Base-by-base conservation (phyloP, 2,888 invertebrate genomes). In the Acleris sparsana region DNA sequence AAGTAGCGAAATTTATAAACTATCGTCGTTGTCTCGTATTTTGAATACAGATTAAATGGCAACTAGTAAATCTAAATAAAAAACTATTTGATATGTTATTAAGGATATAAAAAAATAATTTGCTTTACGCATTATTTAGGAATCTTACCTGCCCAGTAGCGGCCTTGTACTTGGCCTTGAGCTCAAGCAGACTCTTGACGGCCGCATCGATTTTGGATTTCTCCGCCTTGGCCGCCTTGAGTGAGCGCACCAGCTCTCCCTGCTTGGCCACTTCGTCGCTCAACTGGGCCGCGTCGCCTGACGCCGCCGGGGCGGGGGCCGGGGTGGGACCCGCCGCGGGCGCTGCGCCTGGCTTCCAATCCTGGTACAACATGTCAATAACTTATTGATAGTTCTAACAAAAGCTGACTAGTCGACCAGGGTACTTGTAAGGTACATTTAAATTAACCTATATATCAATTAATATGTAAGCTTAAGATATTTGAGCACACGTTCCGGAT, bases 131-230 rank as follows among this genome's bases (percentile, higher is more conserved):
- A 20, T 11, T 18, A 17, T 33, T 2, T 13, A 2, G 29, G 9
- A 13, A 44, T 9, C 67, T 68, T 29, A 86, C 88, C 76, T 86
- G 79, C 68, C 87, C 88, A 49, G 86, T 83, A 56, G 83, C 80
- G 1, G 91, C 88, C 83, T 97, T 97, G 80, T 95, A 97, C 71
- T 96, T 94, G 2, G 93, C 87, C 86, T 98, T 98, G 0, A 97
- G 85, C 0, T 92, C 90, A 53, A 97, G 80, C 13, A 97, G 85
- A 5, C 77, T 70, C 76, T 96, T 95, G 0, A 89, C 88, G 0
- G 88, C 88, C 22, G 80, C 87, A 68, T 87, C 86, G 3, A 88
- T 74, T 65, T 83, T 83, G 0, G 80, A 77, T 85, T 96, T 96
- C 0, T 94, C 86, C 0, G 95, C 95, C 78, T 96, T 96, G 49